A percentile compares a stretch with the other conserved stretches of the same genome.
phyloP scores from a whole-genome alignment of 2,888 invertebrate genomes.

The Chirona hameri region DNA sequence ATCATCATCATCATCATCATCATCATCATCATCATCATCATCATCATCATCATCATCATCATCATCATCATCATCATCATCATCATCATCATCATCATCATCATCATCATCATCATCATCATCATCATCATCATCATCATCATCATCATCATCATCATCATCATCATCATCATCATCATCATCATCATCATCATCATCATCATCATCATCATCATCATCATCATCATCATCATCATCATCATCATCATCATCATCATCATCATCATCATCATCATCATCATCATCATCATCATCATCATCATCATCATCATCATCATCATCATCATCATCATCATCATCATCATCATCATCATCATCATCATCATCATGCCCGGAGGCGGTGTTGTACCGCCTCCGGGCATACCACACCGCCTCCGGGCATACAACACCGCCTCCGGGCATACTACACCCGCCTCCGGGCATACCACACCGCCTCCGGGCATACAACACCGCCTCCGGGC shows the following conservation, averaged over 20 bases:
- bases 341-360: slow-evolving; percentile 22
- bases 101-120: slow-evolving; percentile 22
- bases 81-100: slow-evolving; percentile 12
- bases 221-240: slow-evolving; percentile 22
- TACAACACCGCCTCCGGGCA: too few relatives aligned
- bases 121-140: slow-evolving; percentile 22
- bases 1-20: slow-evolving; percentile 22
- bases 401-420: too few relatives aligned
- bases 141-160: slow-evolving; percentile 22
- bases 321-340: slow-evolving; percentile 22
- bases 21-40: slow-evolving; percentile 22
- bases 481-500: too few relatives aligned
- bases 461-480: too few relatives aligned
- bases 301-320: slow-evolving; percentile 22
- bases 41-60: slow-evolving; percentile 22
- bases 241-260: slow-evolving; percentile 22
- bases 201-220: slow-evolving; percentile 22
- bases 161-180: slow-evolving; percentile 22
- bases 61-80: slow-evolving; percentile 22
- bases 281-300: slow-evolving; percentile 22
- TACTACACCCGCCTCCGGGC: too few relatives aligned
- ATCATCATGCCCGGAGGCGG: too few relatives aligned
- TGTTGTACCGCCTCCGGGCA: too few relatives aligned
- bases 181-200: slow-evolving; percentile 22
- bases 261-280: slow-evolving; percentile 22